Base-by-base conservation (phyloP, 1,140 invertebrate genomes). In the Lethrus apterus region DNA sequence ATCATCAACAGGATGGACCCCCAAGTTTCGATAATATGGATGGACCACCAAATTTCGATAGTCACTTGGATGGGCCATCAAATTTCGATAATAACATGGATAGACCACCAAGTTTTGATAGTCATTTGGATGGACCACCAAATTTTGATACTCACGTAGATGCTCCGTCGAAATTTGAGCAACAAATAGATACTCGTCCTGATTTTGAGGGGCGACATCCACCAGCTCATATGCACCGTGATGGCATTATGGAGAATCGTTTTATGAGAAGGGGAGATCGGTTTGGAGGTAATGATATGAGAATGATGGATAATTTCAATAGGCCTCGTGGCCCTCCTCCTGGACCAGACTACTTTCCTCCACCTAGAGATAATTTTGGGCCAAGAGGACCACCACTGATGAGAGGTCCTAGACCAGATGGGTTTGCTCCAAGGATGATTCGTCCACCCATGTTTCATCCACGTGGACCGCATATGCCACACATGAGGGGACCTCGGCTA, bases 361-460 rank as follows among this genome's bases (percentile, higher is more conserved):
- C 40, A 23, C 51, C 51, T 3, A 48, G 47, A 43, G 56, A 56
- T 44, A 48, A 46, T 8, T 56, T 54, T 46, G 55, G 60, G n/a
- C 64, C 45, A 2, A 56, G 60, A 32, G 61, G 66, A 8, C 46
- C 49, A 4, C 60, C 62, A 0, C 52, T 64, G 5, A 52, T 68
- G 46, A 51, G 56, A 33, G 51, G 54, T 0, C 63, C 67, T 45
- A 70, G 70, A 34, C 67, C 70, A 9, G 70, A 72, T 26, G 62
- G 57, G 8, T 73, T 71, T 52, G 67, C 66, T 20, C 62, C 68
- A 1, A 63, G 67, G 24, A 50, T 58, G 36, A 59, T 58, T 55
- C 66, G 70, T 46, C 72, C 72, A n/a, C 64, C 69, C 21, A 72
- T 73, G 62, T 74, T 74, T 48, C 70, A 72, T 63, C 67, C 67